phyloP scores from a whole-genome alignment of 2,113 vertebrate species.

The Bucco capensis region DNA sequence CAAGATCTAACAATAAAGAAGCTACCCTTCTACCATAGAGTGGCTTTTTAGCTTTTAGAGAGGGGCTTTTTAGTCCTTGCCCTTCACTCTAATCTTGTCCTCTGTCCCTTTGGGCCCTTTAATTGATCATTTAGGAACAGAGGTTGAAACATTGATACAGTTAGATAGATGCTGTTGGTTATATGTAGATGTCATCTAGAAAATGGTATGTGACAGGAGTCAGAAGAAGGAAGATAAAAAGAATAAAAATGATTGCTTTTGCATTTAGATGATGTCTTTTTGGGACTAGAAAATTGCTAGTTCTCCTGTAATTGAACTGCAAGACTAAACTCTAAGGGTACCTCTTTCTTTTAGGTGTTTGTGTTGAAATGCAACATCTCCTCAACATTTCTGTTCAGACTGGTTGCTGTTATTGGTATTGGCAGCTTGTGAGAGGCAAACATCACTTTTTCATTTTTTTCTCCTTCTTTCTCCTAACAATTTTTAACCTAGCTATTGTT shows the following conservation, averaged over 20 bases:
- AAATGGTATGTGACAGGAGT: not conserved
- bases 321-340: not conserved
- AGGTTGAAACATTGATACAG: not conserved
- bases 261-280: not conserved
- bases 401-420: not conserved
- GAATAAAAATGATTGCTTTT: not conserved
- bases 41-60: not conserved
- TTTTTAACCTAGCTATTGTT: not conserved
- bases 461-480: not conserved
- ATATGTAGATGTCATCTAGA: not conserved
- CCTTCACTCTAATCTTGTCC: constrained; percentile 8
- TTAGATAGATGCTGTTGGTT: not conserved
- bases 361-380: not conserved
- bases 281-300: not conserved
- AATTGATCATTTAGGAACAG: constrained; percentile 4
- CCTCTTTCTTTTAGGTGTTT: not conserved
- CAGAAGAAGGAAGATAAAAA: not conserved
- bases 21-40: not conserved
- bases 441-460: not conserved
- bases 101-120: not conserved
- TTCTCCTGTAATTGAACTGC: not conserved
- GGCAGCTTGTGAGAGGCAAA: not conserved
- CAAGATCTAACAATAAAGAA: not conserved
- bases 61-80: not conserved
- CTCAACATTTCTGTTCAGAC: not conserved